phyloP scores from a whole-genome alignment of 2,113 vertebrate species.

The Sturnus vulgaris region DNA sequence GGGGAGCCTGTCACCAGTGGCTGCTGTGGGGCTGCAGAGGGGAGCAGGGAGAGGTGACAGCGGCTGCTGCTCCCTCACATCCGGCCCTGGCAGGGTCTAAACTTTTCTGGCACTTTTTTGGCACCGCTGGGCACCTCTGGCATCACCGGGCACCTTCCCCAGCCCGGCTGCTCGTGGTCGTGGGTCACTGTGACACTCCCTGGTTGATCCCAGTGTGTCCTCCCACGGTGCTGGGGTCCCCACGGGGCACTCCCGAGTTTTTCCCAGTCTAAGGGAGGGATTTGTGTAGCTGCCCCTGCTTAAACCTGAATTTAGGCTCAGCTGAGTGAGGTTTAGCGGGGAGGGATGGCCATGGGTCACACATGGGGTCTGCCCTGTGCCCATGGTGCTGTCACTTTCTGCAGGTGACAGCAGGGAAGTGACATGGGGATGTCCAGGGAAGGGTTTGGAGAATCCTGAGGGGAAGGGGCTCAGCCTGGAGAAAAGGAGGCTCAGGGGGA shows the following conservation, averaged over 20 bases:
- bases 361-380: not conserved
- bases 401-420: not conserved
- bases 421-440: not conserved
- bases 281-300: not conserved
- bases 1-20: not conserved
- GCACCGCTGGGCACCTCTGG: not conserved
- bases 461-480: not conserved
- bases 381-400: not conserved
- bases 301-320: not conserved
- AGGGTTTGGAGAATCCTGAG: not conserved
- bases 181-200: fast-evolving
- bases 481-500: not conserved
- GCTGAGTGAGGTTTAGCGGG: not conserved
- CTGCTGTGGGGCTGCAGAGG: not conserved
- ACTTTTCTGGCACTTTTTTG: not conserved
- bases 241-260: fast-evolving
- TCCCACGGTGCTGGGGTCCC: not conserved
- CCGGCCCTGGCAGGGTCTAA: not conserved
- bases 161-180: fast-evolving
- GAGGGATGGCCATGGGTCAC: not conserved
- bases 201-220: fast-evolving
- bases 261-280: not conserved
- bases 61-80: fast-evolving
- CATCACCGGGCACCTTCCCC: not conserved
- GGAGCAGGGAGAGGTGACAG: not conserved